Evolutionary conservation across 2,888 invertebrate genomes (phyloP).

Genomic region (Stenoptilia bipunctidactyla): DNA sequence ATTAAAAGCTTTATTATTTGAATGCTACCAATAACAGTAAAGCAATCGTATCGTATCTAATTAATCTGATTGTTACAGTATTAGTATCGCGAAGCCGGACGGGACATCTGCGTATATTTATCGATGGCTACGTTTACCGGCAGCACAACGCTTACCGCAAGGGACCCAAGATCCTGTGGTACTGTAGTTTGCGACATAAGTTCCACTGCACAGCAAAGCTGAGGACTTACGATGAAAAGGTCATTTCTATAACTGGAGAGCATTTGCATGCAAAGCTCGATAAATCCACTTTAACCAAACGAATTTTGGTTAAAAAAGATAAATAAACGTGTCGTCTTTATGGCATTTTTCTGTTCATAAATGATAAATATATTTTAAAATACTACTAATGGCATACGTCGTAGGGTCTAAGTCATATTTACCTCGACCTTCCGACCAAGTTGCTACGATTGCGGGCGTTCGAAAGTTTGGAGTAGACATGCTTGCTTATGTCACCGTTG

Average conservation of each 20-base stretch:
- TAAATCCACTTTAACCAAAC: conserved; percentile 13
- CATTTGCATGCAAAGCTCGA: conserved; percentile 45
- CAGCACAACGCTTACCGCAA: conserved; percentile 61
- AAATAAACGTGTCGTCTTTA: no score
- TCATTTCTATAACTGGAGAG: conserved; percentile 36
- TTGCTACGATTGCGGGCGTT: no score
- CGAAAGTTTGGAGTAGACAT: no score
- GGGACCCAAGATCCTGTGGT: conserved; percentile 51
- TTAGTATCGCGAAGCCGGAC: conserved; percentile 39
- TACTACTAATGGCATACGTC: no score
- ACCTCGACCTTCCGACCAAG: no score
- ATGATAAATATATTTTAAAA: no score
- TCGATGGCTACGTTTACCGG: conserved; percentile 46
- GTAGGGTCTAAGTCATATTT: no score
- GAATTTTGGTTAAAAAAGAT: no score
- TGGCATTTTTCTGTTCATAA: no score
- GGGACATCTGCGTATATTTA: conserved; percentile 50
- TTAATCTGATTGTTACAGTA: neutral
- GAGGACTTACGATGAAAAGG: conserved; percentile 40
- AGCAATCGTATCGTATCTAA: no score
- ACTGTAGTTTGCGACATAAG: conserved; percentile 45
- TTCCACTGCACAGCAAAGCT: conserved; percentile 44
- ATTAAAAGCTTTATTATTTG: neutral
- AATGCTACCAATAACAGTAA: no score
- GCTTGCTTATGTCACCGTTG: no score